phyloP scores from a whole-genome alignment of 2,797 vertebrate species.

The Pyrocephalus nanus region DNA sequence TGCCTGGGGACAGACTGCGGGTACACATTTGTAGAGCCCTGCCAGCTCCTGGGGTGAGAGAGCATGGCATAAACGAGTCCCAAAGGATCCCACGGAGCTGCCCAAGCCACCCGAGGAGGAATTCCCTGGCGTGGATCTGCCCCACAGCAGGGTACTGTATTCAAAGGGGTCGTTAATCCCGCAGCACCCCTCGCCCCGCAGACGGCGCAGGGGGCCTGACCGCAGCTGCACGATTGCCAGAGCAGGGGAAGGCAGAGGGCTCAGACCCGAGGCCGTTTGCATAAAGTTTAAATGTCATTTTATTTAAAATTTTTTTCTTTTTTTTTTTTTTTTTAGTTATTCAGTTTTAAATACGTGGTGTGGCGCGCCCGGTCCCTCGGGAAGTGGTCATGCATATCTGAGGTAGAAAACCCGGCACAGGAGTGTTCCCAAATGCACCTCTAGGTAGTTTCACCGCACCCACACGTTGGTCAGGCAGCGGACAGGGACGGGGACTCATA shows the following conservation, averaged over 20 bases:
- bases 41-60: background rate
- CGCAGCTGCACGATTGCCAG: background rate
- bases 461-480: slow-evolving; percentile 46
- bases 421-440: slow-evolving; percentile 69
- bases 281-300: slow-evolving; percentile 71
- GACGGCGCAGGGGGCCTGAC: background rate
- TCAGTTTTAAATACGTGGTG: slow-evolving; percentile 71
- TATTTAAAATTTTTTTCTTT: slow-evolving; percentile 36
- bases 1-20: background rate
- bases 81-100: background rate
- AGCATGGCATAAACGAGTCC: background rate
- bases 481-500: background rate
- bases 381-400: slow-evolving; percentile 77
- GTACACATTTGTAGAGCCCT: accelerated
- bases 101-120: background rate
- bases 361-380: slow-evolving; percentile 68
- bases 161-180: background rate
- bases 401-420: slow-evolving; percentile 79
- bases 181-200: background rate
- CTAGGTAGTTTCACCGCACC: slow-evolving; percentile 83
- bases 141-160: background rate
- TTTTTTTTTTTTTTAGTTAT: slow-evolving; percentile 46
- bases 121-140: accelerated
- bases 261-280: background rate
- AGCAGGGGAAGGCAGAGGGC: background rate